Base-by-base conservation (phyloP, 2,888 invertebrate species). In the Mactromeris polynyma region DNA sequence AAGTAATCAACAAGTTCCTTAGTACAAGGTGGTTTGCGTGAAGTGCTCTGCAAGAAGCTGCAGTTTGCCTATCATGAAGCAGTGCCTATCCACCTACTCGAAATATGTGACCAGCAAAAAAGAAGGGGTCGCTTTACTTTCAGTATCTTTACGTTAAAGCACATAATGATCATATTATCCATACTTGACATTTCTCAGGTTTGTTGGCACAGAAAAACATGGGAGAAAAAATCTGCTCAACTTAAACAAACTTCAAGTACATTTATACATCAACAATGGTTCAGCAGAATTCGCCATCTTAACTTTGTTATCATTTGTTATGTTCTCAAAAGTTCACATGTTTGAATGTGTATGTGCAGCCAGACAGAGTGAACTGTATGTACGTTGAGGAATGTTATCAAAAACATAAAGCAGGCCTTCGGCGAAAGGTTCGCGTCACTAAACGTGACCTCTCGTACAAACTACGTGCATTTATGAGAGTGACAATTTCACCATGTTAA, bases 231-330 rank as follows among this genome's bases (percentile, higher is more conserved):
- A n/a, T 64, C 26, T 64, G 7, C 26, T 64, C 58, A 64, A 64
- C 26, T 6, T n/a, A 64, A 64, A 64, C 58, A 64, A 64, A 26
- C n/a, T 26, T 64, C 26, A 64, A 64, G 58, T 26, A 64, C n/a
- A 26, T 64, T n/a, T n/a, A 64, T 26, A 64, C 26, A 64, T 26
- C 58, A 11, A 64, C 58, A 64, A 64, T 7, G 26, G 26, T 64
- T 3, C 58, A 26, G 9, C 26, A 64, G 26, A 26, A 64, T 64
- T 64, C 26, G 9, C n/a, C n/a, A 64, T 64, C 58, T 64, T 64
- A 19, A 69, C 69, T 36, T 36, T 73, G 33, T 73, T 73, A 73
- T 73, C 73, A 73, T 36, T 33, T 73, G 73, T 73, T 33, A 73
- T 33, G 31, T 33, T 36, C 33, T 33, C 31, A 73, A 73, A 31